These are phyloP conservation scores for Lateolabrax maculatus DNA, from an alignment of 2,797 vertebrate species.

Conservation along the genomic window DNA sequence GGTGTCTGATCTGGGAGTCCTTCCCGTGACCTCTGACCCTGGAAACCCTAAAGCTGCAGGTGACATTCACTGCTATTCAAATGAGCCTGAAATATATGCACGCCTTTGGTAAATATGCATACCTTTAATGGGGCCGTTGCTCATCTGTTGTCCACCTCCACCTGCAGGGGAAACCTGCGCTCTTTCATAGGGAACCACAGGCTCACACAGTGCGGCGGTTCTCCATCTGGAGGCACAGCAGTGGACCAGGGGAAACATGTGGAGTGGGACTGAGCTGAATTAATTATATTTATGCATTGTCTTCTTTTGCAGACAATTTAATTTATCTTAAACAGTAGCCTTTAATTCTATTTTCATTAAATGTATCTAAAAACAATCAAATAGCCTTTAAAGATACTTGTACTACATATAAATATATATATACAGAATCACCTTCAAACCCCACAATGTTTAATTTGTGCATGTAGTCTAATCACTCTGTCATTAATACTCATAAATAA, in stretches of 20 bases:
- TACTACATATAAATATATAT: no score
- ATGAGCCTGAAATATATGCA: conserved; percentile 48
- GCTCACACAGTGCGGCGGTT: neutral
- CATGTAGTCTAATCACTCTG: no score
- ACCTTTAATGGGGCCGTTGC: neutral
- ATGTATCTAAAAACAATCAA: no score
- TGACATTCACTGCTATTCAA: conserved; percentile 64
- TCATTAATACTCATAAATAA: no score
- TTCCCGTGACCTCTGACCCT: conserved; percentile 60
- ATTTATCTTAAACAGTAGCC: no score
- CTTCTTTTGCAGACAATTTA: no score
- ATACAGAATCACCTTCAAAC: no score
- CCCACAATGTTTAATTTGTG: no score
- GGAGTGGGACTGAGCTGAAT: no score
- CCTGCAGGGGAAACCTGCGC: neutral
- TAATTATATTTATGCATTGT: no score
- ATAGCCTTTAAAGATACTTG: no score
- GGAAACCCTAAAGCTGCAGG: conserved; percentile 16
- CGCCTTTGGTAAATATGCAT: neutral
- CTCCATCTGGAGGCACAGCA: neutral
- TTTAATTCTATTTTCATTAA: no score
- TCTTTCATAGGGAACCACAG: neutral
- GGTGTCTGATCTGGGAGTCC: conserved; percentile 30
- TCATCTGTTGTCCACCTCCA: neutral
- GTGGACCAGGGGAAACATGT: neutral